Conservation (phyloP, 2,113 vertebrate species). For the Dolichallabes microphthalmus region DNA sequence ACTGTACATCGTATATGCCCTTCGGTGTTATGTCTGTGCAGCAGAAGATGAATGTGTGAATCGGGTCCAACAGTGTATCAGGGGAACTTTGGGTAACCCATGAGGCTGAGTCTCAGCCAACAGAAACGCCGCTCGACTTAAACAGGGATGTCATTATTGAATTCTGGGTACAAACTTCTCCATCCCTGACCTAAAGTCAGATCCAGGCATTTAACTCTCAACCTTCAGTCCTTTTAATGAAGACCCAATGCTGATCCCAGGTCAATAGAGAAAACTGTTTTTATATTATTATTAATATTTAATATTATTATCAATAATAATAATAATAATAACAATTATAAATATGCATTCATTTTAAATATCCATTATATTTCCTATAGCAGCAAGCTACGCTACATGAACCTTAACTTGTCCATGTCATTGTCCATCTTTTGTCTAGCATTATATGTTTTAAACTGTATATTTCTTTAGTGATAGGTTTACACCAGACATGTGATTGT, state of each 20-base stretch:
- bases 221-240: background rate
- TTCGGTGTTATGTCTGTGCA: constrained; percentile 22
- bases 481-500: background rate
- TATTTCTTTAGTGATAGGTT: background rate
- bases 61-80: constrained; percentile 40
- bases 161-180: constrained; percentile 22
- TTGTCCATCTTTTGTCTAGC: background rate
- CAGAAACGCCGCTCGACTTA: constrained; percentile 42
- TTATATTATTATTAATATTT: too few relatives aligned
- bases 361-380: background rate
- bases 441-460: background rate
- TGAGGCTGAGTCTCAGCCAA: constrained; percentile 37
- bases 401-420: background rate
- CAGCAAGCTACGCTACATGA: background rate
- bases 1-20: constrained; percentile 3
- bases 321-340: too few relatives aligned
- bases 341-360: background rate
- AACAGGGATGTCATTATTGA: constrained; percentile 51
- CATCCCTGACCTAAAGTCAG: constrained; percentile 27
- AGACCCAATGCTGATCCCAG: constrained; percentile 26
- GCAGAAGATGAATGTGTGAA: constrained; percentile 16
- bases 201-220: background rate
- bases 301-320: too few relatives aligned
- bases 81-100: constrained; percentile 41
- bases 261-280: background rate